Conservation (phyloP, 2,113 vertebrate genomes). For the Callithrix jacchus region DNA sequence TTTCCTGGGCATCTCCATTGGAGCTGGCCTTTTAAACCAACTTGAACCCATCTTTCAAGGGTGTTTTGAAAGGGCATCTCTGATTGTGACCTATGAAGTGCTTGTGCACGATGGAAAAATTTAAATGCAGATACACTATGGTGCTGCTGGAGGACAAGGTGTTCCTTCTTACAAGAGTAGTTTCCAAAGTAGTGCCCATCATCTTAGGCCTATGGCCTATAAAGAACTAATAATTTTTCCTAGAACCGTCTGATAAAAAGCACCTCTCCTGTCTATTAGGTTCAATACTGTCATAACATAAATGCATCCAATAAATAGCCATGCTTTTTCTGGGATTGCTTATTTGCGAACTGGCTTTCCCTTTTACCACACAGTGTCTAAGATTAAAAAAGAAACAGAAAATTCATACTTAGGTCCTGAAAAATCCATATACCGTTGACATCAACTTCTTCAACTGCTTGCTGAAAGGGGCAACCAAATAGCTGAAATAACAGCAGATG, state of each 20-base stretch:
- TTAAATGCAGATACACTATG: no score
- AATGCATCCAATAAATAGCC: slow-evolving; percentile 15
- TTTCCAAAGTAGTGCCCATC: background rate
- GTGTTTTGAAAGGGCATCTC: background rate
- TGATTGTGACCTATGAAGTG: no score
- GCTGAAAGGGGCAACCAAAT: slow-evolving; percentile 52
- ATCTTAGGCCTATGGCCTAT: background rate
- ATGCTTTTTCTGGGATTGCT: background rate
- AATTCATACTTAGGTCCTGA: slow-evolving; percentile 27
- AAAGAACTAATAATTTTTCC: background rate
- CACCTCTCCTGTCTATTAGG: background rate
- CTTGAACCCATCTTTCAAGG: background rate
- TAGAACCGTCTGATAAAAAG: slow-evolving; percentile 45
- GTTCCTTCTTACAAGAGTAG: slow-evolving; percentile 8
- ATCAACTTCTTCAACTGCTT: slow-evolving; percentile 27
- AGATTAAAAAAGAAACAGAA: slow-evolving; percentile 47
- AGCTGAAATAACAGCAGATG: slow-evolving; percentile 12
- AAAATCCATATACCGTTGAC: slow-evolving; percentile 40
- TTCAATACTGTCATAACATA: background rate
- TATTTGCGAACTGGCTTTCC: slow-evolving; percentile 55
- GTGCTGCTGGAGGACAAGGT: slow-evolving; percentile 41
- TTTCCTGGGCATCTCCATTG: background rate
- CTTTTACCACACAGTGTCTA: background rate
- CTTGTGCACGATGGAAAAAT: no score
- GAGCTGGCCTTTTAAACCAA: background rate